A percentile compares a stretch with the other conserved stretches of the same genome.
Evolutionary conservation across 2,888 invertebrate species (phyloP).

Genomic region (Fabriciana adippe): DNA sequence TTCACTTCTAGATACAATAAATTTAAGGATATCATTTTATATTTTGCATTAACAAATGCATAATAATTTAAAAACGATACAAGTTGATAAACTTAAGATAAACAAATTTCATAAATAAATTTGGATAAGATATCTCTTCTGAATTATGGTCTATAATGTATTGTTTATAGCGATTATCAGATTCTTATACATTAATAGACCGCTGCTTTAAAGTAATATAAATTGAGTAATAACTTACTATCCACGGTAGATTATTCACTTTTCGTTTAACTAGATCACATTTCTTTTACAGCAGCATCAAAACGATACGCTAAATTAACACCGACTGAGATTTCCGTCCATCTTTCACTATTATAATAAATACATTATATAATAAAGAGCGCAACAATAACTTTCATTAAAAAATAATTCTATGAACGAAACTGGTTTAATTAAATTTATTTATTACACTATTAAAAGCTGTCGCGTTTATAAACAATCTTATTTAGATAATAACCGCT

Average conservation of each 20-base stretch:
- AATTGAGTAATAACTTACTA: constrained; percentile 48
- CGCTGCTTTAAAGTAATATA: constrained; percentile 17
- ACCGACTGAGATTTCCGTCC: constrained; percentile 60
- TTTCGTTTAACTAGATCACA: constrained; percentile 61
- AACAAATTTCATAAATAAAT: constrained; percentile 16
- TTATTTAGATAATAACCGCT: constrained; percentile 34
- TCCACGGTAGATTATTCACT: constrained; percentile 53
- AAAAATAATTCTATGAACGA: not conserved
- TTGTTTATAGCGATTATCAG: constrained; percentile 24
- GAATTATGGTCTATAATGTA: constrained; percentile 16
- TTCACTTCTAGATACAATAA: too few relatives aligned
- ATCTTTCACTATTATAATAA: constrained; percentile 60
- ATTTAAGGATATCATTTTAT: too few relatives aligned
- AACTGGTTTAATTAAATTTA: constrained; percentile 11
- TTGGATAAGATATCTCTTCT: constrained; percentile 24
- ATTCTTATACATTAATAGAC: constrained; percentile 18
- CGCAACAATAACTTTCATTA: constrained; percentile 16
- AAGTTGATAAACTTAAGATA: constrained; percentile 3
- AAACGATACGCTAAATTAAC: constrained; percentile 58
- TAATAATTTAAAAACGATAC: not conserved
- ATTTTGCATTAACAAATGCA: too few relatives aligned
- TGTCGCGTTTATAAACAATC: constrained; percentile 43
- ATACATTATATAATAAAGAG: constrained; percentile 22
- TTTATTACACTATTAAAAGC: constrained; percentile 28
- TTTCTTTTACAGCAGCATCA: constrained; percentile 60